A percentile compares a stretch with the other conserved stretches of the same genome.
Conservation (phyloP, 2,797 vertebrate genomes). For the Diplodus puntazzo region DNA sequence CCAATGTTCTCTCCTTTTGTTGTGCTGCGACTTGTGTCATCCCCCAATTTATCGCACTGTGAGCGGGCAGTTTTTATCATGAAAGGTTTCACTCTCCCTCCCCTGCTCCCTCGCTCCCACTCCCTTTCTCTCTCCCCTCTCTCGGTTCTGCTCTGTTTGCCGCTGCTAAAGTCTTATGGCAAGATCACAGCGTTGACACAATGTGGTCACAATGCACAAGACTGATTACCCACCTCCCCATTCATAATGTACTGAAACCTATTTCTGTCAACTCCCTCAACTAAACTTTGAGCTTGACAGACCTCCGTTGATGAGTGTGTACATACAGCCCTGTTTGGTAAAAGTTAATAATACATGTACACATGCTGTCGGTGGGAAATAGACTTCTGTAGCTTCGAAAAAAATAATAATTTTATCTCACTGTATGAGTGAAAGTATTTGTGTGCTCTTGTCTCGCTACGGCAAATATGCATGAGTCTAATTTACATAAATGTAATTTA, state of each 20-base stretch:
- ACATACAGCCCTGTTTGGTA: constrained; percentile 1
- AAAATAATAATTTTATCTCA: constrained; percentile 1
- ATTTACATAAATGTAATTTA: constrained; percentile 67
- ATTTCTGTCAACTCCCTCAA: constrained; percentile 63
- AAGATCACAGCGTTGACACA: constrained; percentile 77
- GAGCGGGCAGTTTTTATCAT: constrained; percentile 85
- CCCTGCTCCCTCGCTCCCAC: constrained; percentile 50
- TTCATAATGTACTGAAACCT: constrained; percentile 74
- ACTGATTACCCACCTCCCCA: constrained; percentile 72
- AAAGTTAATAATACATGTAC: constrained; percentile 39
- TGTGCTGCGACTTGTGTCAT: constrained; percentile 86
- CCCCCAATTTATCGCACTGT: constrained; percentile 86
- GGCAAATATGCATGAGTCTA: constrained; percentile 44
- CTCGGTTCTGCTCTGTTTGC: constrained; percentile 80
- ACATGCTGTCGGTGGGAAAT: constrained; percentile 6
- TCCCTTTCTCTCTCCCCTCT: constrained; percentile 49
- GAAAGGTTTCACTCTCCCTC: constrained; percentile 76
- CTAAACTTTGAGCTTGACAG: constrained; percentile 57
- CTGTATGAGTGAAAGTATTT: constrained; percentile 5
- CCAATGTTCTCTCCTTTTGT: constrained; percentile 86
- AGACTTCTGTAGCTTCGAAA: neutral
- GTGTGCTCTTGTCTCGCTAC: constrained; percentile 28
- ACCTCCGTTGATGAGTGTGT: constrained; percentile 23
- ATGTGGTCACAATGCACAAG: constrained; percentile 79
- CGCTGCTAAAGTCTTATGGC: constrained; percentile 71